Evolutionary conservation across 2,113 vertebrate genomes (phyloP).

Genomic region (Myotis davidii): DNA sequence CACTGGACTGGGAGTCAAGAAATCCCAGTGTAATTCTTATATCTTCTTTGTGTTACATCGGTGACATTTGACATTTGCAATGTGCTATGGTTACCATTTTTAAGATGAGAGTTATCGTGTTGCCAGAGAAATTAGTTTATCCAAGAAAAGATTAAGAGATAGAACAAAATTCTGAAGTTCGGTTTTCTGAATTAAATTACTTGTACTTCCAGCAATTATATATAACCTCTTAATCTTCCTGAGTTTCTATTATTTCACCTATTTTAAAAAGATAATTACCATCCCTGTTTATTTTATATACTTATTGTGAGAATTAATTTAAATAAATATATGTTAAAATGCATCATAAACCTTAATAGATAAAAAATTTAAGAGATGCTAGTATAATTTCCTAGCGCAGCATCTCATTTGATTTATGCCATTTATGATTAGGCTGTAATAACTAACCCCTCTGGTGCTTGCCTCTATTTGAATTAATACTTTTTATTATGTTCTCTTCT

Average conservation of each 20-base stretch:
- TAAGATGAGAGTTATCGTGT: background rate
- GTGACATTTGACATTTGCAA: background rate
- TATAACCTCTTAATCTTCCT: slow-evolving; percentile 34
- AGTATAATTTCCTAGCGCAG: background rate
- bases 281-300: background rate
- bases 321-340: slow-evolving; percentile 16
- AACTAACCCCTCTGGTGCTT: slow-evolving; percentile 64
- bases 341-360: background rate
- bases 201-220: background rate
- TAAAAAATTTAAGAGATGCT: slow-evolving; percentile 12
- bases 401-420: slow-evolving; percentile 36
- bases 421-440: slow-evolving; percentile 24
- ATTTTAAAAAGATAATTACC: background rate
- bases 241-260: slow-evolving; percentile 19
- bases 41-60: background rate
- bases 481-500: slow-evolving; percentile 66
- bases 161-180: background rate
- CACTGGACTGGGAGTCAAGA: background rate
- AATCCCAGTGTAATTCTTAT: background rate
- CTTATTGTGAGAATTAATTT: background rate
- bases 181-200: background rate
- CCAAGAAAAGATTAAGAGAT: background rate
- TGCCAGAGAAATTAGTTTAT: background rate
- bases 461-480: slow-evolving; percentile 65
- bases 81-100: background rate